Evolutionary conservation across 2,888 invertebrate genomes (phyloP).

Genomic region (Cyclophora punctaria): DNA sequence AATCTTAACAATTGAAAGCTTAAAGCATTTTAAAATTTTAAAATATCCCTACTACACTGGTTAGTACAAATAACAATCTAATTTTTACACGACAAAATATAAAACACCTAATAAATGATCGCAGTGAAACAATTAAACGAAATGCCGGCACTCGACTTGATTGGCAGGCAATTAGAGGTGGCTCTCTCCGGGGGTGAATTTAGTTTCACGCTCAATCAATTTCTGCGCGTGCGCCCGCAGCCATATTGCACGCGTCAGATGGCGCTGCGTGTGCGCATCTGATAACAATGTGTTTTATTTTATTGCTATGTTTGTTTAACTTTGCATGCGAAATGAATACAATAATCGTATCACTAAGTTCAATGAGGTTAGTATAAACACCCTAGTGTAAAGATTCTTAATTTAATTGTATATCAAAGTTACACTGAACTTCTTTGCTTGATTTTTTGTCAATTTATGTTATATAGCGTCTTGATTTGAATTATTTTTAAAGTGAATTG

Average conservation of each 20-base stretch:
- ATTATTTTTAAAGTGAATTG: slow-evolving; percentile 7
- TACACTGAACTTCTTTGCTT: too few relatives aligned
- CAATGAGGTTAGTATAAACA: too few relatives aligned
- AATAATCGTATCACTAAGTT: too few relatives aligned
- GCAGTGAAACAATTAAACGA: slow-evolving; percentile 37
- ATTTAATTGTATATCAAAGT: too few relatives aligned
- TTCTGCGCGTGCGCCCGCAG: slow-evolving; percentile 67
- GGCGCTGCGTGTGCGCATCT: slow-evolving; percentile 36
- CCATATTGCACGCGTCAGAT: slow-evolving; percentile 75
- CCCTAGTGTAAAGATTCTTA: too few relatives aligned
- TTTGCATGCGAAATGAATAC: not conserved
- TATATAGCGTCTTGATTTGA: not conserved
- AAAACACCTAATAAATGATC: slow-evolving; percentile 10
- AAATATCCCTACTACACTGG: too few relatives aligned
- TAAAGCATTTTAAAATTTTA: too few relatives aligned
- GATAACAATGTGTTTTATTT: slow-evolving; percentile 38
- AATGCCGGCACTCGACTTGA: slow-evolving; percentile 42
- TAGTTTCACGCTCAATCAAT: slow-evolving; percentile 74
- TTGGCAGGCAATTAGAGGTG: slow-evolving; percentile 64
- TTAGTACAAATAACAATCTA: not conserved
- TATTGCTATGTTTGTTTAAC: slow-evolving; percentile 19
- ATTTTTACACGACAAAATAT: not conserved
- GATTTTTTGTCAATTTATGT: too few relatives aligned
- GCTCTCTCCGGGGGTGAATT: slow-evolving; percentile 66
- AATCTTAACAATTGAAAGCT: too few relatives aligned